Base-by-base conservation (phyloP, 2,888 invertebrate genomes). In the Diarsia mendica region DNA sequence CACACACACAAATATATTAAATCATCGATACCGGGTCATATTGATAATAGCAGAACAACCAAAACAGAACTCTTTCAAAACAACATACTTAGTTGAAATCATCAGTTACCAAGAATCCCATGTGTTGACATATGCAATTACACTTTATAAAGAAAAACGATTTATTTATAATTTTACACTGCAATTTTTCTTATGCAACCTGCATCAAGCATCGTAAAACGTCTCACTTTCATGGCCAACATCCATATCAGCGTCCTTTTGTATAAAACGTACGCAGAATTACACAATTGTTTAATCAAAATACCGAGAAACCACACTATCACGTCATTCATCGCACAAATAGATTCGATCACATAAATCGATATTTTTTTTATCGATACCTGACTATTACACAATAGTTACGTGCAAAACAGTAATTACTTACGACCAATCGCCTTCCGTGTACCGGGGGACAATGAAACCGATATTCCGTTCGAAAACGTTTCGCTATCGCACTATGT, bases 401-500 rank as follows among this genome's bases (percentile, higher is more conserved):
- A 94, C 95, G 94, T 95, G 93, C 92, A 91, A 91, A 90, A 92
- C 88, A 88, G 93, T 95, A 95, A 95, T 95, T 94, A 95, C 90
- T 88, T 86, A 87, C 88, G 77, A 72, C 85, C 91, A 89, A 90
- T 91, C 92, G 91, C 95, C 94, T 95, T 95, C 95, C 95, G 95
- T 93, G 91, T 93, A 92, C 92, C 92, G 90, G 89, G 84, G 91
- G 92, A 95, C 95, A 95, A 95, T 95, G 92, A 93, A 94, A 94
- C 91, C 92, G 92, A 93, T 93, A 94, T 93, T 92, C 28, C 91
- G 93, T 91, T 92, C 90, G 92, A 92, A 94, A 94, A 92, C 91
- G 91, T 90, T 91, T 90, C 91, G 88, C 89, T 91, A 91, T 91
- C 92, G 86, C 89, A 91, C 86, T 86, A 87, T 90, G 89, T 93